phyloP scores from a whole-genome alignment of 2,113 vertebrate genomes.

The Acinonyx jubatus region DNA sequence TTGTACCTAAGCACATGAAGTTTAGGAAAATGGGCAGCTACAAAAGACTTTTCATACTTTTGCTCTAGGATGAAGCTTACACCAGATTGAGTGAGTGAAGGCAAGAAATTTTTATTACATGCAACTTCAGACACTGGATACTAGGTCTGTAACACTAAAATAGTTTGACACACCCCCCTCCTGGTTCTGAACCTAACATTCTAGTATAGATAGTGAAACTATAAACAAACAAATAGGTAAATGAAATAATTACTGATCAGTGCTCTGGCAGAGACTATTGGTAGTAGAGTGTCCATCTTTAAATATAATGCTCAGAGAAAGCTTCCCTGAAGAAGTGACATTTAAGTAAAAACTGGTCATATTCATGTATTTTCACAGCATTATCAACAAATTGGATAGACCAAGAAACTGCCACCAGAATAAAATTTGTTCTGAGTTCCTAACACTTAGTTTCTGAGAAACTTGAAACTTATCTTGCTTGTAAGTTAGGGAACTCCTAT shows the following conservation, averaged over 20 bases:
- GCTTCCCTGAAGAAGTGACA: background rate
- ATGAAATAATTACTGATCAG: background rate
- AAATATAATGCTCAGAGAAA: background rate
- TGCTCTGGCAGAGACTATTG: background rate
- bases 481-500: background rate
- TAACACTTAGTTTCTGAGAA: slow-evolving; percentile 27
- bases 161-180: background rate
- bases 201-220: background rate
- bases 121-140: background rate
- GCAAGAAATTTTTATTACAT: background rate
- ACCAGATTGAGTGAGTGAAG: background rate
- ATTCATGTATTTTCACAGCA: background rate
- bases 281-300: background rate
- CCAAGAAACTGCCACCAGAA: background rate
- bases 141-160: background rate
- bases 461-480: background rate
- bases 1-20: background rate
- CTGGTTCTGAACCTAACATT: background rate
- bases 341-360: background rate
- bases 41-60: background rate
- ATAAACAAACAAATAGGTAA: background rate
- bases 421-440: background rate
- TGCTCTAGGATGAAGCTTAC: background rate
- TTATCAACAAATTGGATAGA: background rate
- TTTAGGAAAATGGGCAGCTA: background rate